These are phyloP conservation scores for Drosophila azteca DNA, from an alignment of 1,140 invertebrate species.

Conservation along the genomic window DNA sequence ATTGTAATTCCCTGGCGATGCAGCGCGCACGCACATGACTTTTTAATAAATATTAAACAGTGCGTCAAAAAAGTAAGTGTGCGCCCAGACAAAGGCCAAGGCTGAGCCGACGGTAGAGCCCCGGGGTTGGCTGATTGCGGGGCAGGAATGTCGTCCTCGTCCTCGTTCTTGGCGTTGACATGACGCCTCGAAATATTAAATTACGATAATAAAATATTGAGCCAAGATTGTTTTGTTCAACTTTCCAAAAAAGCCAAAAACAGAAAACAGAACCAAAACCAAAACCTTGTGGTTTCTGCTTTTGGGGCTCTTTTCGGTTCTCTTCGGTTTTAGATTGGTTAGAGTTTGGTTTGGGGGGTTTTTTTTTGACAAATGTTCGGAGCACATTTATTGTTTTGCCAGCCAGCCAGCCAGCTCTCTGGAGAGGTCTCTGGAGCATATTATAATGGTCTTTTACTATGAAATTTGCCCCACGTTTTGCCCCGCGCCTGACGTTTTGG, in stretches of 20 bases:
- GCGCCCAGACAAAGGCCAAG: slow-evolving; percentile 17
- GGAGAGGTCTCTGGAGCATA: slow-evolving; percentile 33
- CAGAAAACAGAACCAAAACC: background rate
- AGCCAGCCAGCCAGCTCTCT: slow-evolving; percentile 7
- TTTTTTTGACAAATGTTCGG: slow-evolving; percentile 73
- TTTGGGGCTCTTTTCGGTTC: slow-evolving; percentile 19
- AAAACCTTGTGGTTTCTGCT: slow-evolving; percentile 41
- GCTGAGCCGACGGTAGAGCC: background rate
- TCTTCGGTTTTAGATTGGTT: background rate
- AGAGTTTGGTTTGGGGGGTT: background rate
- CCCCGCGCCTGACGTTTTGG: slow-evolving; percentile 17
- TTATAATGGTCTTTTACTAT: slow-evolving; percentile 79
- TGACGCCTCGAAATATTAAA: slow-evolving; percentile 62
- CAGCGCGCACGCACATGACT: slow-evolving; percentile 76
- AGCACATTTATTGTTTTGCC: slow-evolving; percentile 70
- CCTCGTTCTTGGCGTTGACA: slow-evolving; percentile 19
- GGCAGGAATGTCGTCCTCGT: too few relatives aligned
- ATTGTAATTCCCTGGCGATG: slow-evolving; percentile 66
- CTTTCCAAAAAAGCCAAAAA: slow-evolving; percentile 19
- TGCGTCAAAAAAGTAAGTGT: slow-evolving; percentile 54
- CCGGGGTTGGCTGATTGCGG: too few relatives aligned
- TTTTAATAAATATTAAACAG: slow-evolving; percentile 81
- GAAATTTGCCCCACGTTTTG: slow-evolving; percentile 47
- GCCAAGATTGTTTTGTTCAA: slow-evolving; percentile 70
- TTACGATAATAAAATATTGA: slow-evolving; percentile 79